Conservation (phyloP, 2,797 vertebrate species). For the Parotocinclus haroldoi region DNA sequence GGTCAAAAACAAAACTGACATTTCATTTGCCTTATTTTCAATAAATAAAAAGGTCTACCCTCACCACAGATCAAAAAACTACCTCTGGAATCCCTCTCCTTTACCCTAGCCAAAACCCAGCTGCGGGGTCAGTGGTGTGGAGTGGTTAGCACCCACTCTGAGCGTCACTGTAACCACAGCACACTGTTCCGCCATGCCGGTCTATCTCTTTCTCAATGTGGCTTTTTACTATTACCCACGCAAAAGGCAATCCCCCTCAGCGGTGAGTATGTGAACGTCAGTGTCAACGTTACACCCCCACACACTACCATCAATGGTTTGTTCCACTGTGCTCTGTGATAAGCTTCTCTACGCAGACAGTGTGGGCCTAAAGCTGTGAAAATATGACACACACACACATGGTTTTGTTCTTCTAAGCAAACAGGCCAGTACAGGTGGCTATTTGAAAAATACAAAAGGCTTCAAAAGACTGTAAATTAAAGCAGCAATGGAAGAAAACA, state of each 20-base stretch:
- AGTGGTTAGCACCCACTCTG: conserved; percentile 36
- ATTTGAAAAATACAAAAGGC: neutral
- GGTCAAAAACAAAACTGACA: conserved; percentile 18
- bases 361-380: conserved; percentile 15
- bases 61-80: conserved; percentile 26
- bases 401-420: neutral
- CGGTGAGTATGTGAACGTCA: conserved; percentile 15
- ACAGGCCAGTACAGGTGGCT: neutral
- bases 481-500: no score
- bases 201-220: neutral
- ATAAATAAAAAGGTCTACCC: conserved; percentile 17
- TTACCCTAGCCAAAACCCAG: conserved; percentile 35
- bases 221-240: conserved; percentile 34
- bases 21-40: conserved; percentile 16
- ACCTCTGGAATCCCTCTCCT: conserved; percentile 37
- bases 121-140: conserved; percentile 30
- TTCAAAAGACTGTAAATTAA: no score
- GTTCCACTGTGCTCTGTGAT: conserved; percentile 19
- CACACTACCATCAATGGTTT: conserved; percentile 16
- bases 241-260: conserved; percentile 50
- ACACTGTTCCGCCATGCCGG: conserved; percentile 30
- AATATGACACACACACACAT: conserved; percentile 9
- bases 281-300: conserved; percentile 29
- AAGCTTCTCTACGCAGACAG: conserved; percentile 20
- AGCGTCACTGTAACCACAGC: conserved; percentile 46